Evolutionary conservation across 2,888 invertebrate genomes (phyloP).

Genomic region (Rhaphigaster nebulosa): DNA sequence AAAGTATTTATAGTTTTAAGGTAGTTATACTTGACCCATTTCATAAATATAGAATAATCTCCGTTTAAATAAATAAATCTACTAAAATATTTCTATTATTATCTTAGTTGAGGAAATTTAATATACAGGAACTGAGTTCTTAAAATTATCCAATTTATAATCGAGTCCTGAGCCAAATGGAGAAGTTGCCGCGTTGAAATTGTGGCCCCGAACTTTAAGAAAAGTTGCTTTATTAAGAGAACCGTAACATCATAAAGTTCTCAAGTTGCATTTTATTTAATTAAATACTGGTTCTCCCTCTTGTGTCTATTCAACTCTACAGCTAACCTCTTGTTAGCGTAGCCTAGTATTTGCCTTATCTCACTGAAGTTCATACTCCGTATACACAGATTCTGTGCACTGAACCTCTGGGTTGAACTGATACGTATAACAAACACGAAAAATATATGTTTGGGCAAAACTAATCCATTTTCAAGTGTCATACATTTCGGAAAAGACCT

Average conservation of each 20-base stretch:
- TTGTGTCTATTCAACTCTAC: background rate
- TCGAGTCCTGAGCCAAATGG: background rate
- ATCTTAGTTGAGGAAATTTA: background rate
- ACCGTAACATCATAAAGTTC: constrained; percentile 14
- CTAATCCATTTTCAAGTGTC: too few species aligned
- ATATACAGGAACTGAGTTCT: background rate
- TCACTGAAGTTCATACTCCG: too few species aligned
- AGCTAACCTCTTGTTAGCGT: background rate
- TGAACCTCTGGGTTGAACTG: too few species aligned
- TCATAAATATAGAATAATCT: too few species aligned
- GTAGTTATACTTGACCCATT: too few species aligned
- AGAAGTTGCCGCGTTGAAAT: background rate
- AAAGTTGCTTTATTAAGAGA: constrained; percentile 27
- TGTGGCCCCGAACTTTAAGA: constrained; percentile 4
- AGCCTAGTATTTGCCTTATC: background rate
- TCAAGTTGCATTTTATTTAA: constrained; percentile 21
- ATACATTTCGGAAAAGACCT: too few species aligned
- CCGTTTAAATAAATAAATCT: background rate
- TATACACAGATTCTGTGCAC: too few species aligned
- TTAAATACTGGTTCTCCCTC: background rate
- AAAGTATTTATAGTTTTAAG: too few species aligned
- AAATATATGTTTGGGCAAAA: too few species aligned
- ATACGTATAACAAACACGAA: too few species aligned
- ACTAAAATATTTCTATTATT: background rate
- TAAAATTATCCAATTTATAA: constrained; percentile 11